Evolutionary conservation across 2,113 vertebrate species (phyloP).

Genomic region (Seriola quinqueradiata): DNA sequence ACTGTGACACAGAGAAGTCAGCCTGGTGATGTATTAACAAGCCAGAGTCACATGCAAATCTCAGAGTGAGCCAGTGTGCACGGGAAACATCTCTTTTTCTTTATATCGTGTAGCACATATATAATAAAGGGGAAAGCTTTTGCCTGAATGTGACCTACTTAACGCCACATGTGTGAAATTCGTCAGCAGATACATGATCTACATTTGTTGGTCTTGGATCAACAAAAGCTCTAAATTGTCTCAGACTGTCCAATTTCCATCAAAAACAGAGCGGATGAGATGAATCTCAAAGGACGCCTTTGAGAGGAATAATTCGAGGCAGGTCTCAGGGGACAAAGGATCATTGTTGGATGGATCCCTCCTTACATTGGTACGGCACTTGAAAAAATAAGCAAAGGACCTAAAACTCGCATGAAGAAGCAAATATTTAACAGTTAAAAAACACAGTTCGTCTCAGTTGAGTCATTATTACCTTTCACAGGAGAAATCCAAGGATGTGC

Average conservation of each 20-base stretch:
- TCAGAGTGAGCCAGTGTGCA: not conserved
- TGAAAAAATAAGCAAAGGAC: not conserved
- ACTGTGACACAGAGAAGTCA: constrained; percentile 29
- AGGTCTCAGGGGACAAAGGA: constrained; percentile 68
- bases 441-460: not conserved
- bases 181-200: not conserved
- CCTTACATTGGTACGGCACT: constrained; percentile 5
- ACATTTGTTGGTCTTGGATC: not conserved
- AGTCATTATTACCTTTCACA: constrained; percentile 51
- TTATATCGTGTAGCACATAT: not conserved
- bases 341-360: constrained; percentile 64
- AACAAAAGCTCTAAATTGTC: not conserved
- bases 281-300: constrained; percentile 68
- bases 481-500: constrained; percentile 8
- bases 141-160: no score
- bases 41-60: constrained; percentile 19
- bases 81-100: no score
- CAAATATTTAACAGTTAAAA: not conserved
- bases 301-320: constrained; percentile 62
- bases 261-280: constrained; percentile 25
- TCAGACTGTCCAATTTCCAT: constrained; percentile 14
- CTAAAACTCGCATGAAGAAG: not conserved
- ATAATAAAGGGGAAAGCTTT: not conserved
- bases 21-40: constrained; percentile 67
- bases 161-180: not conserved